A percentile compares a stretch with the other conserved stretches of the same genome.
These are phyloP conservation scores for Prosapia bicincta DNA, from an alignment of 2,888 invertebrate species.

Conservation along the genomic window DNA sequence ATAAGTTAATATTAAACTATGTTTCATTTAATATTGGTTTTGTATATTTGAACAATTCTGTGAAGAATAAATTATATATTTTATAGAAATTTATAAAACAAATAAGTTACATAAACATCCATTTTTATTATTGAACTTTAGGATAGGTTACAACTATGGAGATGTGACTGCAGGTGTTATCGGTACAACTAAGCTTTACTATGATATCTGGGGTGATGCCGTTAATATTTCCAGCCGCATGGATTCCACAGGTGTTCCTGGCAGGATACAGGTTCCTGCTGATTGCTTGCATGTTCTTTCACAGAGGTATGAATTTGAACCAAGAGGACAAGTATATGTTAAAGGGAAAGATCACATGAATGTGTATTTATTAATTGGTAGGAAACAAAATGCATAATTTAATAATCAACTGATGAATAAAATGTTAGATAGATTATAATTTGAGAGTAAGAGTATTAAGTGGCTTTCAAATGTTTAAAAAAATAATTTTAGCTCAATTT, in stretches of 20 bases:
- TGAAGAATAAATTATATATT: too few relatives aligned
- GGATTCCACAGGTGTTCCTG: slow-evolving; percentile 92
- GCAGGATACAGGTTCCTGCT: slow-evolving; percentile 79
- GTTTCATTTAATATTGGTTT: too few relatives aligned
- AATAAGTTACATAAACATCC: too few relatives aligned
- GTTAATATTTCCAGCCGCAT: slow-evolving; percentile 96
- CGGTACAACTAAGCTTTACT: slow-evolving; percentile 92
- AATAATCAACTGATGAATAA: not conserved
- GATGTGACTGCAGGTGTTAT: slow-evolving; percentile 97
- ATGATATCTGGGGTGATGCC: slow-evolving; percentile 98
- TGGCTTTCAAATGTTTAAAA: not conserved
- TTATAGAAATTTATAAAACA: too few relatives aligned
- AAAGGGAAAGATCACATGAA: slow-evolving; percentile 97
- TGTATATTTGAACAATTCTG: too few relatives aligned
- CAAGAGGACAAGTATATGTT: slow-evolving; percentile 90
- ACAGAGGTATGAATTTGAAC: slow-evolving; percentile 79
- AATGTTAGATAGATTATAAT: not conserved
- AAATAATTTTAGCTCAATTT: not conserved
- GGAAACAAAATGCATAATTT: not conserved
- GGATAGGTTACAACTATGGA: slow-evolving; percentile 87
- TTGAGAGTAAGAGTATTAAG: not conserved
- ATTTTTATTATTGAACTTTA: slow-evolving; percentile 28
- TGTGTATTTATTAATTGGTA: slow-evolving; percentile 64
- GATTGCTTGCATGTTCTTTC: slow-evolving; percentile 68
- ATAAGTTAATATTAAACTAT: too few relatives aligned